Conservation (phyloP, 2,113 vertebrate genomes). For the Neopipo cinnamomea region DNA sequence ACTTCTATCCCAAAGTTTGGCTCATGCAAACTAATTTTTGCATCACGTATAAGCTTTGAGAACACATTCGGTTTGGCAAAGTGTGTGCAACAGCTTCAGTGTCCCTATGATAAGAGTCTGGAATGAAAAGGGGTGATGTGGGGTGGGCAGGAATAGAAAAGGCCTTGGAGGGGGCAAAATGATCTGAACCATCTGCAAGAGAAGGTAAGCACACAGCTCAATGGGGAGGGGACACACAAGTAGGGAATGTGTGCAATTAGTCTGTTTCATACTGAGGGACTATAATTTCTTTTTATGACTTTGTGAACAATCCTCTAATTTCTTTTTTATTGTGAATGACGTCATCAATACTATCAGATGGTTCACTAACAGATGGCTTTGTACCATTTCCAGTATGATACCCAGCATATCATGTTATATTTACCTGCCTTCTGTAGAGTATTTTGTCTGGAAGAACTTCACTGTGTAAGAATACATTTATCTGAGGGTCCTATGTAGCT, state of each 20-base stretch:
- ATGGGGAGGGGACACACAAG: neutral
- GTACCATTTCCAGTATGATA: neutral
- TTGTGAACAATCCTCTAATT: neutral
- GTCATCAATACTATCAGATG: neutral
- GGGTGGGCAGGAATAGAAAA: neutral
- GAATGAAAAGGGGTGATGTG: neutral
- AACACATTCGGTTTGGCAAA: neutral
- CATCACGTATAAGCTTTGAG: neutral
- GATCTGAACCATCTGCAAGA: neutral
- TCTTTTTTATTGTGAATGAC: constrained; percentile 11
- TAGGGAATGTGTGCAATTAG: neutral
- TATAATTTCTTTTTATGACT: constrained; percentile 6
- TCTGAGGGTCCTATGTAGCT: neutral
- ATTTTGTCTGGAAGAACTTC: neutral
- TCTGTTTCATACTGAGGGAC: neutral
- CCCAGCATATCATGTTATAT: neutral
- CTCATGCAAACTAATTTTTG: neutral
- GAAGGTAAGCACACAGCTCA: neutral
- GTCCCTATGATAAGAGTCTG: neutral
- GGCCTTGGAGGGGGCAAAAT: neutral
- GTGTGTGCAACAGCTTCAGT: neutral
- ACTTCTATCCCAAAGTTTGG: neutral
- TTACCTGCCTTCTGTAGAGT: neutral
- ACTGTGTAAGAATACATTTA: neutral
- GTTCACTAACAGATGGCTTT: neutral